Evolutionary conservation across 2,113 vertebrate species (phyloP), one percentile per base, ranked within the genome.

Genomic region (Ciconia boyciana): DNA sequence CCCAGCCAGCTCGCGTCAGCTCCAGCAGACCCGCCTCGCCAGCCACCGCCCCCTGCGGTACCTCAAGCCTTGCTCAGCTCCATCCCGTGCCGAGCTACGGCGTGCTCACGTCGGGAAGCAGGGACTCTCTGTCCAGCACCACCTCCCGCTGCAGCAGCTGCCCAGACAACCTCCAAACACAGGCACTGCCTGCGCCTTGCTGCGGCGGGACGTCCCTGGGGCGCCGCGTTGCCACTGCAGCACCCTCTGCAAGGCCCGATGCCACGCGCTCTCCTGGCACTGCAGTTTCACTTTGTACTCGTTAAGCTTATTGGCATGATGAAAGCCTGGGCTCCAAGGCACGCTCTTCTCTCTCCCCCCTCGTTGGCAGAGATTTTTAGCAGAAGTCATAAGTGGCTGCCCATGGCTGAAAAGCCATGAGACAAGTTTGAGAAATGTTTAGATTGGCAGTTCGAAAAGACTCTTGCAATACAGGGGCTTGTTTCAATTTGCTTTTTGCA

Each of bases 401-500:
- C 52, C 61, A 21, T 20, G n/a, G 77, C 86, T 87, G 54, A 72
- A 78, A 81, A 84, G 48, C 48, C 44, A 10, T 5, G 41, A 90
- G 32, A 83, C 25, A 44, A 68, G 44, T 49, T 41, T 75, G 41
- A 85, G 43, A 77, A 57, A 46, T 15, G 5, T 52, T 55, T 49
- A 72, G 69, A 89, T n/a, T 78, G 81, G 65, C 72, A 94, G 86
- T 49, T 74, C 9, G 5, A 72, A 78, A 65, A 75, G 51, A 41
- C 25, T 76, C 24, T 17, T 36, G 76, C 55, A 81, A 75, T 41
- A 52, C 16, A 55, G 54, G 17, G 9, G 55, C 43, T 78, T 90
- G 88, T 89, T 87, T 76, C 84, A 39, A 75, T 94, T 96, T 96
- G 91, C 57, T 84, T 89, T 94, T 58, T 94, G 84, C 62, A 93